Conservation (phyloP, 2,888 invertebrate genomes). For the Patella pellucida region DNA sequence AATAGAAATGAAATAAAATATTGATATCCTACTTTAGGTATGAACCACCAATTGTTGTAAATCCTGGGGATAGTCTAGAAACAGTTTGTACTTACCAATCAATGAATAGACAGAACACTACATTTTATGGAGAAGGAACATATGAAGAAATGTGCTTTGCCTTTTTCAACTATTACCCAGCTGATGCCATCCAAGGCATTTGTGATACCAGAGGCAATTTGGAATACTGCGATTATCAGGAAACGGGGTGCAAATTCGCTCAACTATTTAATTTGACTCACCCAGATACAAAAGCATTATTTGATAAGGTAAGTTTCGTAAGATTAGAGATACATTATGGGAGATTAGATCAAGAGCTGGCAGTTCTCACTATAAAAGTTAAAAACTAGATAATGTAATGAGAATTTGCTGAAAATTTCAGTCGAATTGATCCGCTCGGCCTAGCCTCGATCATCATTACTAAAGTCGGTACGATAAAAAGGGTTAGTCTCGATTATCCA, state of each 20-base stretch:
- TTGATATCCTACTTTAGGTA: background rate
- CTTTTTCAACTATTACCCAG: conserved; percentile 13
- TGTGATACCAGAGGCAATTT: conserved; percentile 10
- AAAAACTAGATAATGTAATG: too few species aligned
- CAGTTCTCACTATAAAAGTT: too few species aligned
- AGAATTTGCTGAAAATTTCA: too few species aligned
- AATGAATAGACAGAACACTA: background rate
- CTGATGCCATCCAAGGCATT: background rate
- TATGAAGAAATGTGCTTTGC: conserved; percentile 22
- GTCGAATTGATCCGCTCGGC: too few species aligned
- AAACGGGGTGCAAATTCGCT: background rate
- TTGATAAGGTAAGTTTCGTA: conserved; percentile 5
- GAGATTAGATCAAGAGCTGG: too few species aligned
- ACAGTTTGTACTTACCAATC: conserved; percentile 1
- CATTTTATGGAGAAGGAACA: conserved; percentile 1
- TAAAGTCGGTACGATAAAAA: too few species aligned
- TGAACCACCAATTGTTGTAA: background rate
- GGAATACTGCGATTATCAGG: background rate
- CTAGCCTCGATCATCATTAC: too few species aligned
- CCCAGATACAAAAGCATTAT: background rate
- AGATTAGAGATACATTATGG: too few species aligned
- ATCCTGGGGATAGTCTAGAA: background rate
- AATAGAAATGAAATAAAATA: background rate
- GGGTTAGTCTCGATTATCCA: too few species aligned
- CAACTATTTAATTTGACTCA: conserved; percentile 1